Conservation (phyloP, 2,888 invertebrate genomes). For the Netelia inedita region DNA sequence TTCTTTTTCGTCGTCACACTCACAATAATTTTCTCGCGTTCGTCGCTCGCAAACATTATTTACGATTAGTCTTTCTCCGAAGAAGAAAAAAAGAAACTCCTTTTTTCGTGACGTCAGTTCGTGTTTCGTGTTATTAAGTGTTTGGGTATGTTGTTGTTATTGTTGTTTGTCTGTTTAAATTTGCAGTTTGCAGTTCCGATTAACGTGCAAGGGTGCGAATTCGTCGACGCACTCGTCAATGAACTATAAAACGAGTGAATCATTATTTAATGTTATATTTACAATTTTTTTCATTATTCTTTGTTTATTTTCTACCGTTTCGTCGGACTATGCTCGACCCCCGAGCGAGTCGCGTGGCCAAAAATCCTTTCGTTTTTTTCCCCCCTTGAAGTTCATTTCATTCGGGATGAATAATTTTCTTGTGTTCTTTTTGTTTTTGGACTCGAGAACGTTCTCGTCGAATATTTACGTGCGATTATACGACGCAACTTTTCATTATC, state of each 20-base stretch:
- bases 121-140: slow-evolving; percentile 10
- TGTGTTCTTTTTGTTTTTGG: no score
- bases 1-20: slow-evolving; percentile 45
- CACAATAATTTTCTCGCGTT: slow-evolving; percentile 32
- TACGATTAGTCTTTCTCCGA: no score
- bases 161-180: slow-evolving; percentile 47
- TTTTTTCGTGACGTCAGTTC: neutral
- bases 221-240: slow-evolving; percentile 45
- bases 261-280: slow-evolving; percentile 59
- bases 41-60: neutral
- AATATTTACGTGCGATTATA: no score
- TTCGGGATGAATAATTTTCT: no score
- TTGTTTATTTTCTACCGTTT: slow-evolving; percentile 71
- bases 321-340: slow-evolving; percentile 45
- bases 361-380: no score
- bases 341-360: no score
- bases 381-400: no score
- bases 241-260: slow-evolving; percentile 56
- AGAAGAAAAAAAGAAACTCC: no score
- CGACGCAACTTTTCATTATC: no score
- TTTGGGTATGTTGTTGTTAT: slow-evolving; percentile 40
- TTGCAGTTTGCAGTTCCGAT: slow-evolving; percentile 47
- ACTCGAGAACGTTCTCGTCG: no score
- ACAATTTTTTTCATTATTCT: slow-evolving; percentile 44
- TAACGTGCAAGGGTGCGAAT: slow-evolving; percentile 59